Evolutionary conservation across 2,797 vertebrate species (phyloP).

Genomic region (Trichosurus vulpecula): DNA sequence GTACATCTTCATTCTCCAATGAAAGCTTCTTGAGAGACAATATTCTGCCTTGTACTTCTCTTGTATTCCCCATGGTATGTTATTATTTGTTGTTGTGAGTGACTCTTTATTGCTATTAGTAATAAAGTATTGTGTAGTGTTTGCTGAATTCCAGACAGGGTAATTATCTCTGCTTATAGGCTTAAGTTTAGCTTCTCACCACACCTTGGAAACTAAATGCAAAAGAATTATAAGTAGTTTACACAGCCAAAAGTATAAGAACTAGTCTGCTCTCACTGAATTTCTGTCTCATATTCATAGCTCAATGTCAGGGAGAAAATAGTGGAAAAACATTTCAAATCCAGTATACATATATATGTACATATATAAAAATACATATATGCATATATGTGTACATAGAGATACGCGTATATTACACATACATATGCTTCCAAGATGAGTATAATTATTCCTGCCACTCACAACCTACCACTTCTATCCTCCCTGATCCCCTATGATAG

Average conservation of each 20-base stretch:
- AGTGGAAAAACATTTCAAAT: background rate
- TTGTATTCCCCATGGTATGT: background rate
- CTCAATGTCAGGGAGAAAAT: background rate
- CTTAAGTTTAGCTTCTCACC: slow-evolving; percentile 42
- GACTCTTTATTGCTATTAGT: background rate
- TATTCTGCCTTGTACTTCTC: background rate
- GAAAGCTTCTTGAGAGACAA: background rate
- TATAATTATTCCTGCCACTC: background rate
- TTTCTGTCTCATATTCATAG: background rate
- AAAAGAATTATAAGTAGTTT: slow-evolving; percentile 19
- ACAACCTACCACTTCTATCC: background rate
- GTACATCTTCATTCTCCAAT: background rate
- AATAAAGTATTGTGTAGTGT: slow-evolving; percentile 20
- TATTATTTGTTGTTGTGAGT: background rate
- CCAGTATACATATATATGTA: background rate
- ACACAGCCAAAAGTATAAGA: slow-evolving; percentile 9
- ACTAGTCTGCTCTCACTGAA: background rate
- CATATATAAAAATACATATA: background rate
- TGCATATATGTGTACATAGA: background rate
- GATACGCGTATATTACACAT: background rate
- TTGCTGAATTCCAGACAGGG: background rate
- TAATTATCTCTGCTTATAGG: slow-evolving; percentile 52
- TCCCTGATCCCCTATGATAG: background rate
- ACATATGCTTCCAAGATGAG: background rate
- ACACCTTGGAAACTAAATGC: background rate